Evolutionary conservation across 2,797 vertebrate species (phyloP), one percentile per base, ranked within the genome.

Genomic region (Gambelia wislizenii): DNA sequence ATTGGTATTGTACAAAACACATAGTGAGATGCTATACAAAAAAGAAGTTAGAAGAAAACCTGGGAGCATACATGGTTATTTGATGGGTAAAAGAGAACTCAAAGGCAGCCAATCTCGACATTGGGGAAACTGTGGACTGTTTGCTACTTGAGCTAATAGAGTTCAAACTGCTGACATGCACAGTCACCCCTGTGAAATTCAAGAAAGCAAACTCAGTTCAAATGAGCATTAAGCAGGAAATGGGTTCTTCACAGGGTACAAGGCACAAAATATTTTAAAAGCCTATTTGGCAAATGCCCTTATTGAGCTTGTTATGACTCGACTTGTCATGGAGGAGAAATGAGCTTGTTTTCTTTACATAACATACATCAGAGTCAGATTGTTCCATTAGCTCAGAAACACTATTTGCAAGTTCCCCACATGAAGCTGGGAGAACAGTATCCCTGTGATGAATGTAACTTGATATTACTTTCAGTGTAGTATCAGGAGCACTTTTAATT

Each of bases 371-470:
- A 27, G 42, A 12, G 16, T 33, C 59, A 79, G 52, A 27, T 72
- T 79, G 20, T 91, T 89, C 80, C 44, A 76, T 87, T 75, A 90
- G 80, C 88, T 84, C 84, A 87, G 89, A 92, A 84, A 80, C 90
- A 87, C 83, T 88, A 64, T 91, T 91, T 84, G 44, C n/a, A 61
- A 61, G 67, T 49, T 85, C 72, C 14, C 89, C n/a, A 6, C 20
- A 75, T 86, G 89, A 90, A 91, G 82, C 87, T 90, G 92, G 91
- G 90, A 91, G 92, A 91, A 92, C 64, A 85, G 87, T 0, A 12
- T 87, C 81, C 87, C 93, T 94, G 89, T 91, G 93, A 94, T 96
- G 94, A 92, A 93, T 95, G 88, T 91, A 87, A 92, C 82, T 92
- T 94, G 91, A 95, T 91, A 90, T 84, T 91, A 78, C 64, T 84